Base-by-base conservation (phyloP, 2,797 vertebrate species). In the Gambelia wislizenii region DNA sequence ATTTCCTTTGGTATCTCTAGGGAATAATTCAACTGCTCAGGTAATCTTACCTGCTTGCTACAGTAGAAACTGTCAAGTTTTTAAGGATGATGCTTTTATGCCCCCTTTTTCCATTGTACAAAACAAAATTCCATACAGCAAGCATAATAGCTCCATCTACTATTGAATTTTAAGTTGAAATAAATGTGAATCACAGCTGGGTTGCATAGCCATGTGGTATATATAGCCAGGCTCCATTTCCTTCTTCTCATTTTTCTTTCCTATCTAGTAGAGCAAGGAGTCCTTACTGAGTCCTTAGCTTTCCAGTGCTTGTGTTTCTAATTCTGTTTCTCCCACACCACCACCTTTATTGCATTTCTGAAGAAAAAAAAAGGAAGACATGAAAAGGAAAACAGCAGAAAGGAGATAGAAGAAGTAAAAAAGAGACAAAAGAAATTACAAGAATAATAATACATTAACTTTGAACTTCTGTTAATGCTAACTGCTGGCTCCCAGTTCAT, bases 71-170 rank as follows among this genome's bases (percentile, higher is more conserved):
- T 88, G n/a, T 76, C 87, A 93, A 88, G 30, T 91, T 91, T 87
- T 78, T 13, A 92, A 90, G 81, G 85, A 83, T 93, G 92, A 76
- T 93, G 86, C 87, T 89, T 91, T 91, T 86, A 92, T 82, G 85
- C 90, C 89, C 91, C 88, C 79, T 93, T 86, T 84, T 86, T 61
- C 93, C 93, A 90, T 95, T 92, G 93, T 95, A 94, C 94, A 95
- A 95, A 95, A 95, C 94, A 95, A 96, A 96, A 95, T 96, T 96
- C 96, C 96, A 96, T 96, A 96, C 95, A 96, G 96, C 95, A 96
- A 96, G 87, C 92, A 14, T 88, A 95, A 93, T 2, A 84, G 92
- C 94, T 96, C 91, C 87, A 89, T 14, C 87, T 88, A 59, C 59
- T 86, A 88, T 91, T 91, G 93, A 87, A 91, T 92, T 92, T 86